Evolutionary conservation across 2,888 invertebrate genomes (phyloP).

Genomic region (Orchestes rusci): DNA sequence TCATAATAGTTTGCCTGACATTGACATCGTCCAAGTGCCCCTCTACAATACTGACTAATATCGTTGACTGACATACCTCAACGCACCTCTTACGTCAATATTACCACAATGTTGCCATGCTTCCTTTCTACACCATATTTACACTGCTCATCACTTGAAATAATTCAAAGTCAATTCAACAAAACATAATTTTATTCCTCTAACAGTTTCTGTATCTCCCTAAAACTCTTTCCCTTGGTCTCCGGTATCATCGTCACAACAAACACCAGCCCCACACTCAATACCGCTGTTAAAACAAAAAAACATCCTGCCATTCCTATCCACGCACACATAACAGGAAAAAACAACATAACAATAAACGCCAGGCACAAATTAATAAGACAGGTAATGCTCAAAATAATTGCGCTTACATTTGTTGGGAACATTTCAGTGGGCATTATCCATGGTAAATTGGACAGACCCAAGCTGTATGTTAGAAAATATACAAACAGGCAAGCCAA

Average conservation of each 20-base stretch:
- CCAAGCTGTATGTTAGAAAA: constrained; percentile 32
- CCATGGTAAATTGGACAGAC: constrained; percentile 72
- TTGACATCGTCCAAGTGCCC: no score
- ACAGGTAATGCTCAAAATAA: constrained; percentile 42
- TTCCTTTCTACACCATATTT: no score
- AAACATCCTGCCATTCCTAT: constrained; percentile 26
- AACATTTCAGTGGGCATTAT: constrained; percentile 76
- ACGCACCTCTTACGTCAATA: no score
- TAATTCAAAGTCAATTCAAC: no score
- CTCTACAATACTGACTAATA: no score
- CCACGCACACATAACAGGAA: constrained; percentile 18
- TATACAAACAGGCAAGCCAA: constrained; percentile 13
- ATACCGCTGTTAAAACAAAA: constrained; percentile 24
- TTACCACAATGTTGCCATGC: no score
- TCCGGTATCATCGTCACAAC: constrained; percentile 17
- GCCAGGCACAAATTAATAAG: constrained; percentile 19
- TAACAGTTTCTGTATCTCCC: constrained; percentile 26
- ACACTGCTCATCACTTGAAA: no score
- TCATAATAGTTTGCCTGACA: no score
- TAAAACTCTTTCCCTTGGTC: constrained; percentile 29
- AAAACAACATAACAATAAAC: constrained; percentile 26
- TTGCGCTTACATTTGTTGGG: constrained; percentile 65
- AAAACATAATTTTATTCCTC: no score
- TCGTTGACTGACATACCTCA: no score
- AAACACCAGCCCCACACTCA: constrained; percentile 14